phyloP scores from a whole-genome alignment of 1,140 invertebrate genomes.

The Ostrea edulis region DNA sequence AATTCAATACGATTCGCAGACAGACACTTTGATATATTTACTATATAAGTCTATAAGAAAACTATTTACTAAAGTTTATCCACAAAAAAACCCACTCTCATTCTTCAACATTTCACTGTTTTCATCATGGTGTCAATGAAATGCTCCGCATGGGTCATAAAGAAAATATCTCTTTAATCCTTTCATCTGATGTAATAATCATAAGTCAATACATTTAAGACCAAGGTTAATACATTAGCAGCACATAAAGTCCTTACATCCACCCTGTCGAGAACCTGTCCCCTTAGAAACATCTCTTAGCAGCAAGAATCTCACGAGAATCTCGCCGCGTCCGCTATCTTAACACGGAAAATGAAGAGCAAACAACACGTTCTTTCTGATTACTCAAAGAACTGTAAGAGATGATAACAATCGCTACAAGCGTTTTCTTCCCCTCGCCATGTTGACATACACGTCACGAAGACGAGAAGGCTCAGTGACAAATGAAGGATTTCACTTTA shows the following conservation, averaged over 20 bases:
- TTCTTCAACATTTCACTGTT: not conserved
- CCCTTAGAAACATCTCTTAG: not conserved
- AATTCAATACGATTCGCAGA: no score
- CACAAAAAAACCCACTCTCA: not conserved
- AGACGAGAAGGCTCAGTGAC: not conserved
- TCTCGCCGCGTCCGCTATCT: not conserved
- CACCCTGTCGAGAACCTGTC: not conserved
- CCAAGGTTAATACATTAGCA: slow-evolving; percentile 5
- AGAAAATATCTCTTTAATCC: slow-evolving; percentile 9
- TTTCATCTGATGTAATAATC: slow-evolving; percentile 31
- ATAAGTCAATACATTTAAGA: slow-evolving; percentile 35
- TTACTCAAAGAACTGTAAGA: not conserved
- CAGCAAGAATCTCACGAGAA: not conserved
- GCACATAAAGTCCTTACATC: slow-evolving; percentile 11
- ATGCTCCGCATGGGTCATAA: no score
- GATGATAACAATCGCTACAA: not conserved
- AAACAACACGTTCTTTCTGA: slow-evolving; percentile 13
- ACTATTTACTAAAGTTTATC: no score
- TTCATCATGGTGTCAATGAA: not conserved
- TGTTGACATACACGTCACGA: slow-evolving; percentile 11
- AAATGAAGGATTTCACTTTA: slow-evolving; percentile 24
- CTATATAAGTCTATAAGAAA: no score
- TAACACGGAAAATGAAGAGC: slow-evolving; percentile 4
- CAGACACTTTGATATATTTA: no score
- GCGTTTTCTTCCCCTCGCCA: not conserved